phyloP scores from a whole-genome alignment of 2,888 invertebrate species.

The Poecilobothrus nobilitatus region DNA sequence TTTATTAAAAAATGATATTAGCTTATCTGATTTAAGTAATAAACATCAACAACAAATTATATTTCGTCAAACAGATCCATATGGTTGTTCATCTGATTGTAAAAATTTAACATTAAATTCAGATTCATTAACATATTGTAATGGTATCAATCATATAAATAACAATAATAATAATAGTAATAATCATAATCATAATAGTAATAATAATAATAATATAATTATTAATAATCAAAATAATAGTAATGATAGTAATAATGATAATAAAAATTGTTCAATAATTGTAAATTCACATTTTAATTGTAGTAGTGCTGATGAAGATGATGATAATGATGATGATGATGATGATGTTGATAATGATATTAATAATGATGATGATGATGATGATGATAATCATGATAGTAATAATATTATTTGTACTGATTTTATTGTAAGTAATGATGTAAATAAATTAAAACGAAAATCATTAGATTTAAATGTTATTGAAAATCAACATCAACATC shows the following conservation, averaged over 20 bases:
- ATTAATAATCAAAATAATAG: not conserved
- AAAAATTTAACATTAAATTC: not conserved
- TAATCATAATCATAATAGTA: not conserved
- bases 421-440: no score
- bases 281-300: not conserved
- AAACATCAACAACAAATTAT: slow-evolving; percentile 42
- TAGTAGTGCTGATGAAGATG: not conserved
- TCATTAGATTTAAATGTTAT: slow-evolving; percentile 4
- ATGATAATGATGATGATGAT: not conserved
- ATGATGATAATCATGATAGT: not conserved
- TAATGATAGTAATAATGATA: not conserved
- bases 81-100: slow-evolving; percentile 13
- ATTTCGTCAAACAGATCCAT: slow-evolving; percentile 32
- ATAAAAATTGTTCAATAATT: not conserved
- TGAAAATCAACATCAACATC: not conserved
- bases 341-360: not conserved
- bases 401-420: not conserved
- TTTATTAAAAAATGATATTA: slow-evolving; percentile 42
- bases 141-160: no score
- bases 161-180: not conserved
- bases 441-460: slow-evolving; percentile 4
- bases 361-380: no score
- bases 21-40: slow-evolving; percentile 41
- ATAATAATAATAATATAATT: not conserved
- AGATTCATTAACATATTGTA: not conserved